phyloP scores from a whole-genome alignment of 2,113 vertebrate species.

The Lagopus leucura region DNA sequence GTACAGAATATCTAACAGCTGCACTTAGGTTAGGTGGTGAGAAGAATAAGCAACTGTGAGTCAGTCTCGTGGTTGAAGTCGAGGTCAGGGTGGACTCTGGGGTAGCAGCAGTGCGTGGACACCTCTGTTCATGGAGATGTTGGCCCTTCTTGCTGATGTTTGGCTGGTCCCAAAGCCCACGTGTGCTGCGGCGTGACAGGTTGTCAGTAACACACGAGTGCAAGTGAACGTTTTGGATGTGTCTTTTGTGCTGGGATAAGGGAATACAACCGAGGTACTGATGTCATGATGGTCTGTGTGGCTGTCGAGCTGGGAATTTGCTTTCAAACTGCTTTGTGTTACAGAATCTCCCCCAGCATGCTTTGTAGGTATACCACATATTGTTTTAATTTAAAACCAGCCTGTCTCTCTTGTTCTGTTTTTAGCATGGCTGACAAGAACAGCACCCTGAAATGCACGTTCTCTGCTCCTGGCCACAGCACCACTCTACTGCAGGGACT shows the following conservation, averaged over 20 bases:
- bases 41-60: background rate
- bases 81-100: slow-evolving; percentile 6
- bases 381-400: slow-evolving; percentile 29
- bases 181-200: background rate
- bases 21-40: background rate
- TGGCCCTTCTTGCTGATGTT: background rate
- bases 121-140: rapidly evolving
- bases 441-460: slow-evolving; percentile 90
- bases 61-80: background rate
- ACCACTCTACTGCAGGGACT: slow-evolving; percentile 91
- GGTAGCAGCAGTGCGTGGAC: background rate
- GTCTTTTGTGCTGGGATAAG: background rate
- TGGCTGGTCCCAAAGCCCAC: background rate
- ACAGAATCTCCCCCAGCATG: background rate
- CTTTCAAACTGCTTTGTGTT: background rate
- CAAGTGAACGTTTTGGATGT: background rate
- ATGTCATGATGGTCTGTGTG: background rate
- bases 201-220: background rate
- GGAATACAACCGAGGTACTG: background rate
- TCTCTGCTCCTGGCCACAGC: slow-evolving; percentile 94
- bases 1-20: background rate
- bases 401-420: slow-evolving; percentile 64
- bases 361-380: slow-evolving; percentile 4
- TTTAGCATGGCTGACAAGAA: slow-evolving; percentile 94
- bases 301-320: slow-evolving; percentile 12